Conservation (phyloP, 2,888 invertebrate genomes). For the Caenorhabditis drosophilae region DNA sequence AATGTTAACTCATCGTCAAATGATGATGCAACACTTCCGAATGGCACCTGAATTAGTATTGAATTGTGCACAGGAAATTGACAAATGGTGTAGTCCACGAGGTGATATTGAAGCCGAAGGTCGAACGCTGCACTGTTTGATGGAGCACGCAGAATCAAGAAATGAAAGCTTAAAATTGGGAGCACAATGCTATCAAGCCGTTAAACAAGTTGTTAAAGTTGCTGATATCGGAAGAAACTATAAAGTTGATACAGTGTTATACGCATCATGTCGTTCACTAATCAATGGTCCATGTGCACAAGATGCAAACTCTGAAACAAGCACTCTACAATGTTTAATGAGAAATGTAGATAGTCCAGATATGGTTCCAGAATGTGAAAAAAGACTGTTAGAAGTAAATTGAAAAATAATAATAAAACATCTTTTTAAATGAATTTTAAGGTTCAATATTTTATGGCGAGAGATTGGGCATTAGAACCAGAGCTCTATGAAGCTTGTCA, state of each 20-base stretch:
- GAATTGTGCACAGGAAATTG: constrained; percentile 76
- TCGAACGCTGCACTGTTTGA: constrained; percentile 90
- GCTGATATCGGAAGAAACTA: constrained; percentile 93
- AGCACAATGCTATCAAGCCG: constrained; percentile 56
- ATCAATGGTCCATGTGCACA: constrained; percentile 69
- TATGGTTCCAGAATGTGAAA: constrained; percentile 89
- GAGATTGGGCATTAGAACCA: constrained; percentile 91
- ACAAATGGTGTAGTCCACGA: constrained; percentile 74
- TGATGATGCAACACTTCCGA: constrained; percentile 87
- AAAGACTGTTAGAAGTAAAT: constrained; percentile 82
- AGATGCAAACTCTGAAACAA: constrained; percentile 63
- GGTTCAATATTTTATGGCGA: constrained; percentile 91
- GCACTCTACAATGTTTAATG: constrained; percentile 88
- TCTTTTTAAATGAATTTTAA: no score
- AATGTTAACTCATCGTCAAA: constrained; percentile 85
- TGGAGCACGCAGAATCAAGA: constrained; percentile 73
- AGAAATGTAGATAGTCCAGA: constrained; percentile 79
- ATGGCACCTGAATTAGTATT: constrained; percentile 90
- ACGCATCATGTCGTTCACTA: constrained; percentile 59
- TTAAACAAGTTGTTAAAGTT: constrained; percentile 52
- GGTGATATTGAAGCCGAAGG: constrained; percentile 76
- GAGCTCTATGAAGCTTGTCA: constrained; percentile 86
- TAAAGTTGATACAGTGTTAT: constrained; percentile 79
- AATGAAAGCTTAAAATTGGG: constrained; percentile 56
- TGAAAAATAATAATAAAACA: no score